Base-by-base conservation (phyloP, 1,140 invertebrate genomes). In the Homalodisca vitripennis region DNA sequence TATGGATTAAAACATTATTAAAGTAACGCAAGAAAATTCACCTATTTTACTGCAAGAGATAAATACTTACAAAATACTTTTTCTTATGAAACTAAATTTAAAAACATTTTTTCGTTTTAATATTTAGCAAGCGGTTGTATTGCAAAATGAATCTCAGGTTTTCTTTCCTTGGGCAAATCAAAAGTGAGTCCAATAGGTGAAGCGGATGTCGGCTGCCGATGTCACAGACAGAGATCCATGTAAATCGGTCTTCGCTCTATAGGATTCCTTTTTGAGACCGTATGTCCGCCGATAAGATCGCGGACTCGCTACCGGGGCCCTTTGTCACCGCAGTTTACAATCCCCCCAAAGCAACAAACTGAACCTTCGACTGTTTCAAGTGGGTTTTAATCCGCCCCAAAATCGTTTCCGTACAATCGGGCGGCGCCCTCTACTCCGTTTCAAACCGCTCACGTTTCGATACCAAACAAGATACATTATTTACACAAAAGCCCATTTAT, bases 381-480 rank as follows among this genome's bases (percentile, higher is more conserved):
- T 27, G 55, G 55, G 55, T 10, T 26, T 26, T 60, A 60, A 60
- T 60, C 55, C 55, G 24, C 14, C 10, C 55, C 55, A 29, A 51
- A 27, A 26, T 26, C 24, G 55, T 41, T 41, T 41, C 34, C 6
- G 34, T n/a, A n/a, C n/a, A n/a, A n/a, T n/a, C n/a, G n/a, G n/a
- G n/a, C n/a, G n/a, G 17, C 6, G 34, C 34, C 34, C 34, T 17
- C 17, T 17, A 17, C 26, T 24, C 24, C 55, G n/a, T 22, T 41
- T 51, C 48, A 51, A 20, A 51, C 48, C 48, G 55, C 55, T 60
- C 55, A 60, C 55, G 55, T 60, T 60, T 60, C 55, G 55, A 60
- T 60, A 60, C 55, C 55, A 60, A 60, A 60, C 55, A 60, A 60
- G 55, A 60, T 60, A 60, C 55, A 60, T 60, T 60, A 60, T 60